These are phyloP conservation scores for Labeo rohita DNA, from an alignment of 2,113 vertebrate genomes.

Conservation along the genomic window DNA sequence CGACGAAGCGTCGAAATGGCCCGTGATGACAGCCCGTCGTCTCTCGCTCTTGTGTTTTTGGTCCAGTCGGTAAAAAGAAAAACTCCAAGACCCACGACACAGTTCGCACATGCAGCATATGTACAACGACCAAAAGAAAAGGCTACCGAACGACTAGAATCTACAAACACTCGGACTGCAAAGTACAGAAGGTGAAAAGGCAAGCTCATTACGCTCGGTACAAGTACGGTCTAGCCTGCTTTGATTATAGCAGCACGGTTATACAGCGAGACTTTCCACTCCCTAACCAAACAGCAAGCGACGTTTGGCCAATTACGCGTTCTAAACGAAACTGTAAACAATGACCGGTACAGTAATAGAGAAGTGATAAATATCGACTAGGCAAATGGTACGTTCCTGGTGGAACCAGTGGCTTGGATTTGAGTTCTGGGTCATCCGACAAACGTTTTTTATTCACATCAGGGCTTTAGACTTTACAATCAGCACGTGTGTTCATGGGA, in stretches of 20 bases:
- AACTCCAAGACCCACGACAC: slow-evolving; percentile 24
- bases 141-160: slow-evolving; percentile 61
- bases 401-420: slow-evolving; percentile 74
- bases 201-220: slow-evolving; percentile 58
- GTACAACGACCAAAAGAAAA: slow-evolving; percentile 1
- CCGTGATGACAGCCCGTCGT: slow-evolving; percentile 47
- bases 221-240: slow-evolving; percentile 58
- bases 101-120: slow-evolving; percentile 36
- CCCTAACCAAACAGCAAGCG: slow-evolving; percentile 23
- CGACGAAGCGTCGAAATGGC: slow-evolving; percentile 36
- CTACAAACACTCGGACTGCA: slow-evolving; percentile 62
- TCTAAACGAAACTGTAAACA: slow-evolving; percentile 43
- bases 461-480: slow-evolving; percentile 17
- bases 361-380: neutral
- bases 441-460: neutral
- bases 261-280: slow-evolving; percentile 53
- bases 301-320: neutral
- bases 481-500: slow-evolving; percentile 27
- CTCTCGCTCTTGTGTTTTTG: slow-evolving; percentile 67
- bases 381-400: slow-evolving; percentile 18
- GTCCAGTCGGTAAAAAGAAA: slow-evolving; percentile 65
- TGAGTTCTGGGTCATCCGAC: slow-evolving; percentile 64
- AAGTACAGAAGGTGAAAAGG: slow-evolving; percentile 68
- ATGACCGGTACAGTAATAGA: slow-evolving; percentile 43
- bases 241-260: slow-evolving; percentile 73